Conservation (phyloP, 1,140 invertebrate species). For the Caenorhabditis briggsae region DNA sequence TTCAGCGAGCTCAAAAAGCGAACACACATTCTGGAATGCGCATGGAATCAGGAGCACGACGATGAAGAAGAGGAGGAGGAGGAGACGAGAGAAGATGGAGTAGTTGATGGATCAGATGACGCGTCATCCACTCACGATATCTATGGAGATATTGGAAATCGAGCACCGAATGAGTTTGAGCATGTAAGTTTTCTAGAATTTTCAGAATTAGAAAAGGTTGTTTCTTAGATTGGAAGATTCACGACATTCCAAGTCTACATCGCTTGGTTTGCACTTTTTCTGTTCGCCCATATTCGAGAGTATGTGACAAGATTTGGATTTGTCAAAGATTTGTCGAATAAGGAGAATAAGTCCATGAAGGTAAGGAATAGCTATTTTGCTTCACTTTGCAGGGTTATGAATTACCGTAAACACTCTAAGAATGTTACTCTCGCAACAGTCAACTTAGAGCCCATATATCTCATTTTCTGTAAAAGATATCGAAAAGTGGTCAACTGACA, state of each 20-base stretch:
- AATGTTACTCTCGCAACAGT: too few species aligned
- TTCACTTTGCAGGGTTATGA: too few species aligned
- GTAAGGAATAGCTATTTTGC: conserved; percentile 13
- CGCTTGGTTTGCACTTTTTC: conserved; percentile 72
- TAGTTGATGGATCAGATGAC: background rate
- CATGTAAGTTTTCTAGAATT: conserved; percentile 64
- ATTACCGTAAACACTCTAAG: too few species aligned
- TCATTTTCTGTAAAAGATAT: too few species aligned
- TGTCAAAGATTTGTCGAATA: conserved; percentile 74
- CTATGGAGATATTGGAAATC: conserved; percentile 33
- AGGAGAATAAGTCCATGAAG: conserved; percentile 68
- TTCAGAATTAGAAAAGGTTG: too few species aligned
- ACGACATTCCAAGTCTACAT: conserved; percentile 74
- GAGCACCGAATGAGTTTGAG: conserved; percentile 67
- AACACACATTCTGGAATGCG: conserved; percentile 47
- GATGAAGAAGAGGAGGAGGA: conserved; percentile 46
- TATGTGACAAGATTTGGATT: conserved; percentile 73
- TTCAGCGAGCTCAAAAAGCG: conserved; percentile 43
- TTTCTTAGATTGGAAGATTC: conserved; percentile 53
- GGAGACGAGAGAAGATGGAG: background rate
- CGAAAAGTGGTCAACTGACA: too few species aligned
- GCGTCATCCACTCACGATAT: conserved; percentile 1
- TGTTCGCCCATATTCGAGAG: conserved; percentile 74
- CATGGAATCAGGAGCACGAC: conserved; percentile 37
- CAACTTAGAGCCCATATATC: too few species aligned